These are phyloP conservation scores for Vanessa cardui DNA, from an alignment of 2,888 invertebrate species.

Conservation along the genomic window DNA sequence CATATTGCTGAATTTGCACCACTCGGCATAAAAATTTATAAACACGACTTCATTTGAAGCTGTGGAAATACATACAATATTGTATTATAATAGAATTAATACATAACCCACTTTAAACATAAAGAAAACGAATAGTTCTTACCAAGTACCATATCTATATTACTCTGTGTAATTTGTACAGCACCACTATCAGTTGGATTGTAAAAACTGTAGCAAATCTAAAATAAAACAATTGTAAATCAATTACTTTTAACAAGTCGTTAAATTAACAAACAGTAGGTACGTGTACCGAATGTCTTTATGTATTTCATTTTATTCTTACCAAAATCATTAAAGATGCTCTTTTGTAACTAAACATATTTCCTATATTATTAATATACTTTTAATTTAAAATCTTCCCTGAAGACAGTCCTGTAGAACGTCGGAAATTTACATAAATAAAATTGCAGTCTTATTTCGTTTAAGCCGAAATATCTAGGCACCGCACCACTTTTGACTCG, in stretches of 20 bases:
- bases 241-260: slow-evolving; percentile 69
- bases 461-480: slow-evolving; percentile 9
- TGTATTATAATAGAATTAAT: background rate
- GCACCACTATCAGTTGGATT: slow-evolving; percentile 92
- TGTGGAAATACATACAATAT: slow-evolving; percentile 74
- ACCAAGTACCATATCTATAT: slow-evolving; percentile 94
- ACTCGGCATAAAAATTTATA: slow-evolving; percentile 99
- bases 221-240: slow-evolving; percentile 65
- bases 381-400: slow-evolving; percentile 8
- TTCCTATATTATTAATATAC: slow-evolving; percentile 43
- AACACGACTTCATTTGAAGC: slow-evolving; percentile 98
- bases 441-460: slow-evolving; percentile 21
- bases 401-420: background rate
- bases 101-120: slow-evolving; percentile 3
- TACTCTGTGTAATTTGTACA: slow-evolving; percentile 89
- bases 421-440: slow-evolving; percentile 1
- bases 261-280: slow-evolving; percentile 64
- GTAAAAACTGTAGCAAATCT: slow-evolving; percentile 84
- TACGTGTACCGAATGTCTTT: slow-evolving; percentile 48
- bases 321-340: slow-evolving; percentile 66
- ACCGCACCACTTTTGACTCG: slow-evolving; percentile 23
- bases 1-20: slow-evolving; percentile 99
- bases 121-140: slow-evolving; percentile 54
- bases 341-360: slow-evolving; percentile 59
- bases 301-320: slow-evolving; percentile 47